Base-by-base conservation (phyloP, 2,113 vertebrate species). In the Circaetus gallicus region DNA sequence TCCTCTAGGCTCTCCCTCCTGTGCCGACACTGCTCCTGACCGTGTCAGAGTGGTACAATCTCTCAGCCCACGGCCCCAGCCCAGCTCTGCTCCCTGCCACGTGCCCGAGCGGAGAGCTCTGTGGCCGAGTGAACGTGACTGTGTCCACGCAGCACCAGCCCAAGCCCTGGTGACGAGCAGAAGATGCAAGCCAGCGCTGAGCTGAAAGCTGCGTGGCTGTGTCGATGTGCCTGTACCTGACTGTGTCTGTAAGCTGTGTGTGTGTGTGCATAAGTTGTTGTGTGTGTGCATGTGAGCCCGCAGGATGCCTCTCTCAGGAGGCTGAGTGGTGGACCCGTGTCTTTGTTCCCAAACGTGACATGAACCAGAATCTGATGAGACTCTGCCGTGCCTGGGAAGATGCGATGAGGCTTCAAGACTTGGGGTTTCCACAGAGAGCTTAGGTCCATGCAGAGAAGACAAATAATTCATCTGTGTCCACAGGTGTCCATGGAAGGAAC, bases 251-350 rank as follows among this genome's bases (percentile, higher is more conserved):
- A 53, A 82, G 85, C 61, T 25, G 29, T 69, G 4, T 87, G 76
- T 79, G 86, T 79, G 86, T 73, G 67, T 65, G 91, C 34, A 5
- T 65, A 69, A 58, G 45, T 63, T 6, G 8, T 47, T 22, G 45
- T 89, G 72, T 73, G 95, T 80, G 76, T 67, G 42, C 42, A 42
- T 6, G 50, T 17, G 74, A 83, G 82, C 74, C 78, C 4, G 0
- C 29, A 6, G 90, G 87, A 74, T 2, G 26, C 81, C 93, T 61
- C 87, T 63, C 24, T 62, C 0, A 0, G 6, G 45, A 77, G 55
- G 63, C 0, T 26, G 45, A 43, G 6, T 22, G 49, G 17, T 59
- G 62, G 74, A 38, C 4, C 70, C 21, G 1, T 0, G 4, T 74
- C 84, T 86, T 82, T 62, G 79, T 31, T 70, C 31, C 5, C 2